Percentiles rank a stretch among this genome's conserved stretches.
Conservation (phyloP, 1,140 invertebrate species). For the Drosophila sechellia region DNA sequence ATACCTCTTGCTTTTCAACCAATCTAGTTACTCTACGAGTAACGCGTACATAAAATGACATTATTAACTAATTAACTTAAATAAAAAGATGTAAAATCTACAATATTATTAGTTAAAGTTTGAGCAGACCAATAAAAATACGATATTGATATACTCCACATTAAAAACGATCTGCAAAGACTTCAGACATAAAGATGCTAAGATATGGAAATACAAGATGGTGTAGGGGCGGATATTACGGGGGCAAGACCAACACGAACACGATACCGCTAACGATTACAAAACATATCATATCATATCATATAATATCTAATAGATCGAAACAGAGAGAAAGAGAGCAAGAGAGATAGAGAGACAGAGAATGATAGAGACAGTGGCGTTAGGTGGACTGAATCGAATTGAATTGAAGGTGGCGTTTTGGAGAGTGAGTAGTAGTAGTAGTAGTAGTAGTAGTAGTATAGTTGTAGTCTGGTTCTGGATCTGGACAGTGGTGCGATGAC, state of each 20-base stretch:
- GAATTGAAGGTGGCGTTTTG: constrained; percentile 31
- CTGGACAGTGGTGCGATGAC: constrained; percentile 38
- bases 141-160: not conserved
- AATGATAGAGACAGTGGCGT: constrained; percentile 45
- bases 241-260: constrained; percentile 53
- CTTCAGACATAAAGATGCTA: constrained; percentile 37
- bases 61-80: too few relatives aligned
- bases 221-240: constrained; percentile 36
- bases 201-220: constrained; percentile 26
- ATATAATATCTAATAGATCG: constrained; percentile 46
- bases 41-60: too few relatives aligned
- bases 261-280: constrained; percentile 57
- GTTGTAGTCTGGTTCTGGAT: constrained; percentile 44
- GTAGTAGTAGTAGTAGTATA: constrained; percentile 43
- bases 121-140: too few relatives aligned
- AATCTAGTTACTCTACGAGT: too few relatives aligned
- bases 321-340: constrained; percentile 50
- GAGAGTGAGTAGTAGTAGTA: constrained; percentile 39
- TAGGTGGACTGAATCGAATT: constrained; percentile 39
- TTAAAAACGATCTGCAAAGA: constrained; percentile 3
- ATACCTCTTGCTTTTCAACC: too few relatives aligned
- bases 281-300: constrained; percentile 27
- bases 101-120: too few relatives aligned
- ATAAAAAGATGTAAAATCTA: too few relatives aligned
- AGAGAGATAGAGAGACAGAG: constrained; percentile 32